Conservation (phyloP, 2,797 vertebrate genomes). For the Luscinia luscinia region DNA sequence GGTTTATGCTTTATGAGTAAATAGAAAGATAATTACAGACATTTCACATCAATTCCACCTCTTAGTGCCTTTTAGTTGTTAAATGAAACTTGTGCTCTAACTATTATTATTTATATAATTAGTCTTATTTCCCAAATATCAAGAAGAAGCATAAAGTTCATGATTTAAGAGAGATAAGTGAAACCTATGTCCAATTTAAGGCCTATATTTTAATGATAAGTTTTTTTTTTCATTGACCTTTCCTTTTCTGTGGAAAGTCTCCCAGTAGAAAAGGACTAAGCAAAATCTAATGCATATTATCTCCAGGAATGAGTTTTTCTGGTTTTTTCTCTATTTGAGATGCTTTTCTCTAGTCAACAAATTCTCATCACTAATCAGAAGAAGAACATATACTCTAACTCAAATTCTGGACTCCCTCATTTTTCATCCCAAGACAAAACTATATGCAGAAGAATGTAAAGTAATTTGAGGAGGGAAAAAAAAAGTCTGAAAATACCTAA, state of each 20-base stretch:
- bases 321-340: background rate
- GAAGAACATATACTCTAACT: background rate
- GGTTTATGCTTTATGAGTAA: background rate
- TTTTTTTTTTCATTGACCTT: background rate
- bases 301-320: background rate
- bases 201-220: background rate
- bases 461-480: accelerated
- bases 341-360: background rate
- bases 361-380: background rate
- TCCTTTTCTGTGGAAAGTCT: background rate
- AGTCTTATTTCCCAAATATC: background rate
- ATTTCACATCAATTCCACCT: background rate
- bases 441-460: background rate
- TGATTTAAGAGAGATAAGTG: background rate
- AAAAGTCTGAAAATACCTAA: accelerated
- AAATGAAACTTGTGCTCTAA: background rate
- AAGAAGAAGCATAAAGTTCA: background rate
- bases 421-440: background rate
- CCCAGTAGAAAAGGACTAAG: background rate
- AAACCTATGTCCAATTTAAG: background rate
- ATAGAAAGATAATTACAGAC: background rate
- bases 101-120: background rate
- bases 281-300: background rate
- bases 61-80: background rate
- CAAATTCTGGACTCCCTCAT: background rate